Evolutionary conservation across 2,797 vertebrate genomes (phyloP), one percentile per base, ranked within the genome.

Genomic region (Threskiornis aethiopicus): DNA sequence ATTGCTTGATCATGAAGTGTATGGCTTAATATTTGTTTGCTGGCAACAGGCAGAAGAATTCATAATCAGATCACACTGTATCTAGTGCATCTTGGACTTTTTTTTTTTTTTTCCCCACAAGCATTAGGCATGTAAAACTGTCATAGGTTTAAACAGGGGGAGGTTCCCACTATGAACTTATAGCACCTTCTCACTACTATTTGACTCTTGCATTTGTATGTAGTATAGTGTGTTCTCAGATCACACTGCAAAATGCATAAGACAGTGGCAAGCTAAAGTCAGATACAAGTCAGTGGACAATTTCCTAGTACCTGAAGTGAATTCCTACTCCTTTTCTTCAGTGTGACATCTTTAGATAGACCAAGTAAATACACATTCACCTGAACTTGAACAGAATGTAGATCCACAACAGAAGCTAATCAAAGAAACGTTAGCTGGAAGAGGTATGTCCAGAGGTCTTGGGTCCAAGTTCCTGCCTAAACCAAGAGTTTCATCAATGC

Each of bases 221-320:
- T 25, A 25, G 9, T 19, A 20, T 37, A 57, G 22, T 16, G 20
- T 39, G 4, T 47, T 84, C 41, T 51, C 16, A 13, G 26, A 37
- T 66, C n/a, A 28, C 14, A 1, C 29, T 39, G 16, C 44, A 76
- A 64, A 83, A 21, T 22, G 19, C 1, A 0, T 25, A 37, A 42
- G 9, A 55, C 13, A 15, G 47, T 18, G 35, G 29, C 39, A 67
- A 80, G 8, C 0, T 79, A 57, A 90, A 58, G 16, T 64, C 24
- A 72, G 13, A 58, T 13, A 37, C 7, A 85, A 67, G 37, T 44
- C 54, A 54, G 11, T 72, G 18, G 37, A 55, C 16, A 55, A 25
- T 54, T 12, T 62, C 3, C 1, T 44, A 33, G 29, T 33, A 31
- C 3, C 19, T 69, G 28, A 77, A 42, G 18, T 33, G 20, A 81